Conservation (phyloP, 2,113 vertebrate genomes). For the Mormyrus lacerda region DNA sequence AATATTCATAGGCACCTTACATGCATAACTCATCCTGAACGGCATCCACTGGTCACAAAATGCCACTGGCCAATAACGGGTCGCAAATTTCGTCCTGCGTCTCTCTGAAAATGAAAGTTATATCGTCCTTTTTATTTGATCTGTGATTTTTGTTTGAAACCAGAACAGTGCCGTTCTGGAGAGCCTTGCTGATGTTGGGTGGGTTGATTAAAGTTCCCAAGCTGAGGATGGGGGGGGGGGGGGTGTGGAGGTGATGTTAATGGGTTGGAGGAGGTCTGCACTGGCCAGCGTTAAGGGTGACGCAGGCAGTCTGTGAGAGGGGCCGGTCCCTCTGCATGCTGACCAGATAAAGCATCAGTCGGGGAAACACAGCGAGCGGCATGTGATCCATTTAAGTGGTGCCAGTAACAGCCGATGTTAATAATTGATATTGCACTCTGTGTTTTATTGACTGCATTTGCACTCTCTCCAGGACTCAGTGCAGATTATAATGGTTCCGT, state of each 20-base stretch:
- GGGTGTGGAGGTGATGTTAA: not conserved
- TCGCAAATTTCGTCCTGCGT: not conserved
- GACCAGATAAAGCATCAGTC: not conserved
- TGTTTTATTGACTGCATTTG: slow-evolving; percentile 12
- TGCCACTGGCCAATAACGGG: not conserved
- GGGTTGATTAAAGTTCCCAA: not conserved
- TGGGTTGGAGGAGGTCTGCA: not conserved
- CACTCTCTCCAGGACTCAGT: not conserved
- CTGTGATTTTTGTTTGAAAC: not conserved
- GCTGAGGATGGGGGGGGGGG: not conserved
- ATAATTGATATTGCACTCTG: slow-evolving; percentile 1
- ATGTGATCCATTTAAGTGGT: not conserved
- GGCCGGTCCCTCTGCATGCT: not conserved
- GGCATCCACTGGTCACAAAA: not conserved
- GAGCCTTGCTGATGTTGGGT: not conserved
- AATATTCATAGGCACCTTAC: not conserved
- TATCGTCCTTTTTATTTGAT: not conserved
- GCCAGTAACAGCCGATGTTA: not conserved
- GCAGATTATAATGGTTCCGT: not conserved
- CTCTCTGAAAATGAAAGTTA: not conserved
- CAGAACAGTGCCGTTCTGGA: not conserved
- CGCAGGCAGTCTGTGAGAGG: not conserved
- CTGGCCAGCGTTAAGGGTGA: not conserved
- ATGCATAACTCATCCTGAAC: not conserved
- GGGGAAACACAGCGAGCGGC: not conserved